A percentile compares a stretch with the other conserved stretches of the same genome.
Evolutionary conservation across 2,113 vertebrate genomes (phyloP).

Genomic region (Brienomyrus brachyistius): DNA sequence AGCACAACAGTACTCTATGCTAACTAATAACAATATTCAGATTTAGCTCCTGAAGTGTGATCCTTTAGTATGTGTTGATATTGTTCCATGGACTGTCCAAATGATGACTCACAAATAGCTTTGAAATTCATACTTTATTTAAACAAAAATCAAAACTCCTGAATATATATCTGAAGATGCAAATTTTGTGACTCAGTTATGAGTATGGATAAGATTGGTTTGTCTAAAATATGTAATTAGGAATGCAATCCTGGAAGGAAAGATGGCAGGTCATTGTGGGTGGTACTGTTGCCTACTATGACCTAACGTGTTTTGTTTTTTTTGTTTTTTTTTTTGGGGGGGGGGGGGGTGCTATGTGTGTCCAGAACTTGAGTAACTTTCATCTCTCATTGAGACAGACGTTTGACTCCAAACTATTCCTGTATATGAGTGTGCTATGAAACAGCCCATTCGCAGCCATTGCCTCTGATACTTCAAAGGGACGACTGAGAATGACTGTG

Average conservation of each 20-base stretch:
- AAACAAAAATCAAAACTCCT: background rate
- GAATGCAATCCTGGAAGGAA: background rate
- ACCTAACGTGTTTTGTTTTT: background rate
- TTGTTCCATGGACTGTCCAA: background rate
- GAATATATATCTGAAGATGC: background rate
- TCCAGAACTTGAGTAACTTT: background rate
- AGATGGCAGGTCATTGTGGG: background rate
- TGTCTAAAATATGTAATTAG: background rate
- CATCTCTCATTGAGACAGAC: background rate
- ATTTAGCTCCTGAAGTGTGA: background rate
- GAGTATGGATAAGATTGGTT: background rate
- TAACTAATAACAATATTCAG: background rate
- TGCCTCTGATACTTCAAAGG: background rate
- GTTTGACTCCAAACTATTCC: background rate
- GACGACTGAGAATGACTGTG: background rate
- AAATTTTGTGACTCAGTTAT: background rate
- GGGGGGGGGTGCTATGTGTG: background rate
- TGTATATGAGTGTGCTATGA: background rate
- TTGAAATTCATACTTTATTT: background rate
- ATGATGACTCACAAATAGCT: background rate
- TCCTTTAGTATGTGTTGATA: background rate
- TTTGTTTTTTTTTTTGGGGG: no score
- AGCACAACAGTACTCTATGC: background rate
- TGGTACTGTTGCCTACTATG: background rate
- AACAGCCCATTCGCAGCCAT: background rate